Base-by-base conservation (phyloP, 2,113 vertebrate species). In the Zingel zingel region DNA sequence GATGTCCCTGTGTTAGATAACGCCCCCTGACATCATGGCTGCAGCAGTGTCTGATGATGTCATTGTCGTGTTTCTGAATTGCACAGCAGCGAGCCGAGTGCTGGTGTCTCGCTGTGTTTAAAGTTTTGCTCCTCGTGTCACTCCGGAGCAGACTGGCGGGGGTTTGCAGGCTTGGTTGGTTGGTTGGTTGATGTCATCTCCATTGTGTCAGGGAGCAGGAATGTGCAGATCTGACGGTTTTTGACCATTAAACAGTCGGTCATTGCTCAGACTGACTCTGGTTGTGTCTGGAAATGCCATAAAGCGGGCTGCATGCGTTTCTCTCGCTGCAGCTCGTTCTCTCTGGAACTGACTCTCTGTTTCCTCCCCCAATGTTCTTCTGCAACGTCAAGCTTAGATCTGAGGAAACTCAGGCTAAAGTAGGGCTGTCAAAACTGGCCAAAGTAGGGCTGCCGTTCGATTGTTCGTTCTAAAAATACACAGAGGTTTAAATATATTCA, bases 181-280 rank as follows among this genome's bases (percentile, higher is more conserved):
- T 33, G 71, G 12, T 67, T 0, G 14, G 80, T 54, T 89, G 87
- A 85, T 88, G 84, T 88, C 82, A 91, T 88, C 70, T 77, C 59
- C 67, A 71, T 89, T 82, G 79, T 85, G 86, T 92, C 87, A 92
- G 83, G 54, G 23, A 72, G 85, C 82, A 86, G 91, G 89, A 90
- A 91, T 89, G 87, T 88, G 89, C 85, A 43, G 59, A 77, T 87
- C 75, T 18, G 79, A 86, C 27, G 69, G 12, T 74, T 89, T 43
- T n/a, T 54, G 71, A 86, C 89, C 87, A 80, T 69, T 86, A 88
- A 89, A 86, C 69, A 84, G 76, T 47, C 83, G 63, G 85, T 77
- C 65, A 39, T 14, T 25, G 74, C 84, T 85, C 70, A 47, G 74
- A 19, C 78, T 1, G 39, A 14, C 82, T 77, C 74, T 16, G 78